Base-by-base conservation (phyloP, 1,140 invertebrate genomes). In the Drosophila elegans region DNA sequence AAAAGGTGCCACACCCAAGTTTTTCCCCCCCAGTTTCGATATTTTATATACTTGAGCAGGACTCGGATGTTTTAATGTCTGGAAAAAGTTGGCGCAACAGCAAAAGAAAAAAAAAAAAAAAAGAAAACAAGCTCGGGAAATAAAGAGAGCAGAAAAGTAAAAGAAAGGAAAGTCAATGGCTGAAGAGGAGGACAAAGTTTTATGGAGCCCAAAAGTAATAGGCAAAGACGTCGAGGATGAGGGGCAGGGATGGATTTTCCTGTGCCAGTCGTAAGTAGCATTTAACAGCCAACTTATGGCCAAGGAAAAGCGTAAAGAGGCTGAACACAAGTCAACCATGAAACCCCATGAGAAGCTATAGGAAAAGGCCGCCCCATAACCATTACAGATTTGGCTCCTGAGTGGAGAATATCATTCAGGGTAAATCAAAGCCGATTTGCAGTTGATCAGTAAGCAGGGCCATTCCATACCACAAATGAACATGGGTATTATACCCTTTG, bases 211-310 rank as follows among this genome's bases (percentile, higher is more conserved):
- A 82, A 85, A 88, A 82, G 83, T 88, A 88, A 88, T 86, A 86
- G 82, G 83, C 83, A 88, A 78, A 80, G 76, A 59, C 64, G 25
- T 48, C 11, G 52, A 11, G 10, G 36, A 13, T 27, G 32, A 36
- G 36, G 42, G 21, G 29, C 41, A 4, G 34, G 34, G 53, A n/a
- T 36, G 45, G 55, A 48, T 72, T 71, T 75, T 78, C 68, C 73
- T 78, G 83, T 69, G 57, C 77, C 72, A 75, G 82, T 72, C 64
- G 82, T 86, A 86, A 86, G 82, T 86, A 86, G 82, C 82, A 88
- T 86, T 86, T 86, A 86, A 86, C 82, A 88, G 82, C 63, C 82
- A 86, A 86, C 82, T 86, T 86, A 86, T 88, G 82, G 74, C 78
- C 82, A 60, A 60, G 80, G 61, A 62, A 57, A 60, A 67, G 62